Base-by-base conservation (phyloP, 2,888 invertebrate species). In the Oxystoma pomonae region DNA sequence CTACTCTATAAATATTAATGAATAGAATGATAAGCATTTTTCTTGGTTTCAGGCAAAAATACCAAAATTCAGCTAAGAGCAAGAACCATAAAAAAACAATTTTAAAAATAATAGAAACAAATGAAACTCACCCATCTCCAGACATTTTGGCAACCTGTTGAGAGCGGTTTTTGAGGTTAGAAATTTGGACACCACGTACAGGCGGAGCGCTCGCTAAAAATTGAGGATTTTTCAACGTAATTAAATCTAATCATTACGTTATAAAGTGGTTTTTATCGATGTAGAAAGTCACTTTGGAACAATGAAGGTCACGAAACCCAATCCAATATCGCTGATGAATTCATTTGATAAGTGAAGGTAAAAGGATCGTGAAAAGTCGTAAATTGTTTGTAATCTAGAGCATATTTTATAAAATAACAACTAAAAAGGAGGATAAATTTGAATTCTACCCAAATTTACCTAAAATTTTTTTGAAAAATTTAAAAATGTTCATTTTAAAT, bases 221-320 rank as follows among this genome's bases (percentile, higher is more conserved):
- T 35, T 35, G 49, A 35, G 1, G 22, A 5, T 58, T n/a, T 16
- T 16, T 21, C 1, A 16, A 35, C 17, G 35, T 58, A 35, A n/a
- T 16, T 22, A 17, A 52, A 52, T 55, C 60, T 65, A 67, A 69
- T 68, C 63, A 65, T 57, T 66, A 67, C 69, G 66, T 69, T 60
- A 67, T 68, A 64, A 64, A 63, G 62, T 67, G 57, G 60, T 60
- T 60, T 64, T 64, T 67, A 65, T 64, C 60, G 64, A 57, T 65
- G 59, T 69, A 65, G 68, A 71, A 71, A 71, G 73, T 73, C 72
- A 73, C 73, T 70, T 73, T 73, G 73, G 73, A 68, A 64, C 20
- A 62, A 55, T 68, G 71, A 72, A 72, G 71, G 72, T 71, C 69
- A 70, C 35, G 35, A 35, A 35, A 35, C 12, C 35, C 5, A 35